Base-by-base conservation (phyloP, 2,888 invertebrate genomes). In the Mythimna pallens region DNA sequence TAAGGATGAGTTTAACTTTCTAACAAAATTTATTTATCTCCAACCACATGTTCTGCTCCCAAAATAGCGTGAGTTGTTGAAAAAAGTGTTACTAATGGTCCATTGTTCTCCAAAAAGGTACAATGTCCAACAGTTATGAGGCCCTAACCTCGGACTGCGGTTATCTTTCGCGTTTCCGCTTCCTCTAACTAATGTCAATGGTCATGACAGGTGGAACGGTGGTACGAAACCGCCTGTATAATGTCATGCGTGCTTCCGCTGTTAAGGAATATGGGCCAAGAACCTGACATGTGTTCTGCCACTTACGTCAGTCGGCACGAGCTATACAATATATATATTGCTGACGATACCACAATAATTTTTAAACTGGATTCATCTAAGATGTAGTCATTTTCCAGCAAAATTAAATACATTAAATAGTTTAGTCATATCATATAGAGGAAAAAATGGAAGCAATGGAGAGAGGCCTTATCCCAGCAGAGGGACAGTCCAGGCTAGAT, bases 241-340 rank as follows among this genome's bases (percentile, higher is more conserved):
- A 67, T 74, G 69, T 76, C 85, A 78, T 79, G 88, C 88, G 88
- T 86, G 86, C 87, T 92, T 93, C 93, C 93, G 90, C 87, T 83
- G 85, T 90, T 88, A 87, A 75, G 84, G 85, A 90, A 92, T 91
- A 89, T 93, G 84, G 89, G 87, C 70, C 90, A 86, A 83, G 77
- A 86, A 77, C 86, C 73, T 81, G 43, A 30, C 36, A 47, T 14
- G 70, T 30, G 34, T 43, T 25, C 14, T 40, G 14, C 61, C 40
- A 40, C 22, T 40, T 17, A 5, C 40, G 22, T 14, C 55, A 10
- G 54, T 54, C 12, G n/a, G 17, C 30, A 30, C 1, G 12, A n/a
- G 20, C 34, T 58, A 58, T 5, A 34, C 0, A 57, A 9, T 57
- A 20, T 36, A 9, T 25, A 36, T 3, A 34, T 6, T 10, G 58